A percentile compares a stretch with the other conserved stretches of the same genome.
These are phyloP conservation scores for Lordiphosa andalusiaca DNA, from an alignment of 2,888 invertebrate genomes.

Conservation along the genomic window DNA sequence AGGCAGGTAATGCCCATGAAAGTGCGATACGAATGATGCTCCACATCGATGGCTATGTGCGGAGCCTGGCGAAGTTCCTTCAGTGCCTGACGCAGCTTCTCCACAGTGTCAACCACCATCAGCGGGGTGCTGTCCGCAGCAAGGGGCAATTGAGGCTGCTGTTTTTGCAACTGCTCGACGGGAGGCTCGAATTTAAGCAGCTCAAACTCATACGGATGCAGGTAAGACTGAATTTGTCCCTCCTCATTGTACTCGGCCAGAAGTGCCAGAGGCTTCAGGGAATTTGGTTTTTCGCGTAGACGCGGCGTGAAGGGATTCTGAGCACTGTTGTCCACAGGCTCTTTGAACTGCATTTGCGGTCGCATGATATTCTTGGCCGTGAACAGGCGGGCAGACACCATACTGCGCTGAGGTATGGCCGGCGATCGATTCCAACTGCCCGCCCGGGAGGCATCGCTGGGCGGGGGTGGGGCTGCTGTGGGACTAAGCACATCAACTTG, in stretches of 20 bases:
- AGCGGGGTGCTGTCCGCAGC: conserved; percentile 85
- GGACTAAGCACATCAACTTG: conserved; percentile 48
- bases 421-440: conserved; percentile 84
- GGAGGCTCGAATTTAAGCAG: conserved; percentile 86
- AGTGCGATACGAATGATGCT: conserved; percentile 95
- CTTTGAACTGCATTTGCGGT: conserved; percentile 92
- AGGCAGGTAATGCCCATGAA: conserved; percentile 97
- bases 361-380: conserved; percentile 87
- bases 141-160: conserved; percentile 79
- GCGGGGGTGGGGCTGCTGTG: neutral
- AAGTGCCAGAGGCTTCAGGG: conserved; percentile 89
- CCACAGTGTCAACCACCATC: conserved; percentile 85
- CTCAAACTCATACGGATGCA: conserved; percentile 94
- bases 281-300: conserved; percentile 93
- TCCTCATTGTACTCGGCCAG: conserved; percentile 85
- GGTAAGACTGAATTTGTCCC: conserved; percentile 85
- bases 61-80: conserved; percentile 84
- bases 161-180: conserved; percentile 81
- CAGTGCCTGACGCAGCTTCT: conserved; percentile 85
- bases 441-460: conserved; percentile 50
- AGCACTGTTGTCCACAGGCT: conserved; percentile 90
- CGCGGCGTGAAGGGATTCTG: conserved; percentile 89
- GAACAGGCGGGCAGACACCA: conserved; percentile 81
- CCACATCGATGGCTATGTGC: conserved; percentile 94
- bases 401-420: conserved; percentile 28